Evolutionary conservation across 1,140 invertebrate species (phyloP).

Genomic region (Hirudo medicinalis): DNA sequence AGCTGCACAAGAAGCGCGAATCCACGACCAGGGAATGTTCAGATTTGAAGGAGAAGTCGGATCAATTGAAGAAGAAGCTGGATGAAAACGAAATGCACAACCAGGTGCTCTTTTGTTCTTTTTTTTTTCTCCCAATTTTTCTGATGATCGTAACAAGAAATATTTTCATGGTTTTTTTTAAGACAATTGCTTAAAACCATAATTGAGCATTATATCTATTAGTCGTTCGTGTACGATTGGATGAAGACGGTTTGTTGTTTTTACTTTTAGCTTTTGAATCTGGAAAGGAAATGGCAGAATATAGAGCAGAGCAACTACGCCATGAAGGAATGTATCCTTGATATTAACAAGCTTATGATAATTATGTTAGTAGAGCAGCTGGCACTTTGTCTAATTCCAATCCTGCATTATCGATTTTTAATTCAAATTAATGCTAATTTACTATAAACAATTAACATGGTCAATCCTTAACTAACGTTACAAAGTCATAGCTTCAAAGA

Average conservation of each 20-base stretch:
- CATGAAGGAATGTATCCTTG: constrained; percentile 47
- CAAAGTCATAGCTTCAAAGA: constrained; percentile 49
- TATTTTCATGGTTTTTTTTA: too few relatives aligned
- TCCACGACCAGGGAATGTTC: constrained; percentile 35
- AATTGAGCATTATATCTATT: not conserved
- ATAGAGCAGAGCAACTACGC: constrained; percentile 54
- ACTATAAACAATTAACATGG: too few relatives aligned
- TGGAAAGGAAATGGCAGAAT: constrained; percentile 53
- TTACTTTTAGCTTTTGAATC: constrained; percentile 46
- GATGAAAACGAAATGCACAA: constrained; percentile 55
- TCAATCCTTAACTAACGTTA: too few relatives aligned
- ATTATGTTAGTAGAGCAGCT: too few relatives aligned
- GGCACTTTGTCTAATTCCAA: too few relatives aligned
- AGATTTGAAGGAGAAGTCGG: constrained; percentile 39
- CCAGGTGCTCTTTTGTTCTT: constrained; percentile 29
- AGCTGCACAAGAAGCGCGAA: constrained; percentile 33
- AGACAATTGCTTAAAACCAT: not conserved
- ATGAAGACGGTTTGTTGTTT: constrained; percentile 8
- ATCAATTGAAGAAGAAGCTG: constrained; percentile 46
- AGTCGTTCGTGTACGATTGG: not conserved
- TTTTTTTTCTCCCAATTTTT: not conserved
- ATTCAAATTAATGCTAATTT: too few relatives aligned
- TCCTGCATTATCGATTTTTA: too few relatives aligned
- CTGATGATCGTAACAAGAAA: too few relatives aligned
- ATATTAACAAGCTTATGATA: too few relatives aligned